Evolutionary conservation across 2,888 invertebrate genomes (phyloP).

Genomic region (Drosophila cracens): DNA sequence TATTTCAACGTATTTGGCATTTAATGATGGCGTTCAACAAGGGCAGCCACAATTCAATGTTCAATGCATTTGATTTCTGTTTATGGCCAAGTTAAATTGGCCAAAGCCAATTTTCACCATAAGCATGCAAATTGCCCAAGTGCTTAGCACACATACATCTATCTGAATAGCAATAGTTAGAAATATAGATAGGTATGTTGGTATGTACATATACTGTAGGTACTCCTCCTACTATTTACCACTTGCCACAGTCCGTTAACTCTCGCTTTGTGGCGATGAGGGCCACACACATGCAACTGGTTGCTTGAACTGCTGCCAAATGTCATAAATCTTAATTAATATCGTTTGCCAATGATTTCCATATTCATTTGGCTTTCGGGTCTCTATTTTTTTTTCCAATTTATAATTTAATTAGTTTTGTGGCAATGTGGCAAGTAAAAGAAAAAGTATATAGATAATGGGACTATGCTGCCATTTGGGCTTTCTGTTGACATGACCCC

Average conservation of each 20-base stretch:
- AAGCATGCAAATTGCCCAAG: slow-evolving; percentile 61
- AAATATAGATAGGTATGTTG: neutral
- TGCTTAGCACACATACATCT: slow-evolving; percentile 20
- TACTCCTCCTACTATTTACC: slow-evolving; percentile 13
- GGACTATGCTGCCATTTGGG: slow-evolving; percentile 40
- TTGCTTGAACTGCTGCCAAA: slow-evolving; percentile 60
- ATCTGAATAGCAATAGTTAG: neutral
- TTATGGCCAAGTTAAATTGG: slow-evolving; percentile 61
- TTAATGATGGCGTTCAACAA: slow-evolving; percentile 45
- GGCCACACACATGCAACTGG: slow-evolving; percentile 51
- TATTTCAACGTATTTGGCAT: slow-evolving; percentile 21
- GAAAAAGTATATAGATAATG: slow-evolving; percentile 57
- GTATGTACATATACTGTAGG: slow-evolving; percentile 8
- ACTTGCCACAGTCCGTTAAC: slow-evolving; percentile 21
- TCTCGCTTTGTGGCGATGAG: slow-evolving; percentile 12
- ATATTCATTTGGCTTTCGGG: slow-evolving; percentile 52
- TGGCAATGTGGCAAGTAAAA: slow-evolving; percentile 34
- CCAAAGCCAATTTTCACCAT: slow-evolving; percentile 55
- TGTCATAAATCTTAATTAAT: slow-evolving; percentile 74
- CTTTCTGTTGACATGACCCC: slow-evolving; percentile 73
- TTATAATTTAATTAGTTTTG: slow-evolving; percentile 67
- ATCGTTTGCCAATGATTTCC: slow-evolving; percentile 66
- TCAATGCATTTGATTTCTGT: slow-evolving; percentile 44
- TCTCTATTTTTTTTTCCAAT: slow-evolving; percentile 41
- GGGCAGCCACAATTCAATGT: slow-evolving; percentile 54